phyloP scores from a whole-genome alignment of 2,888 invertebrate species.

The Hypolimnas misippus region DNA sequence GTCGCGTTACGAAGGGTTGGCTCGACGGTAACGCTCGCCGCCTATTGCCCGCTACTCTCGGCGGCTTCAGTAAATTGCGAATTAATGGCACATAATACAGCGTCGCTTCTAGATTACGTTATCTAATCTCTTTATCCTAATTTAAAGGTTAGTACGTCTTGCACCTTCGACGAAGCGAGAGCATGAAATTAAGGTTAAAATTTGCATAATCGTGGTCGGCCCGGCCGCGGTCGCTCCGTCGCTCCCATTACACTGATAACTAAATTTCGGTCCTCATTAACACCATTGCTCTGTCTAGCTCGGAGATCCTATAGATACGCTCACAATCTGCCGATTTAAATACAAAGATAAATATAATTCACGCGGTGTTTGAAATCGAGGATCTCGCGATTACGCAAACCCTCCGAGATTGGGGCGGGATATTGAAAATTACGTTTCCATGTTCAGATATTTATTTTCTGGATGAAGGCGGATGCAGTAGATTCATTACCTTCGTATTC shows the following conservation, averaged over 20 bases:
- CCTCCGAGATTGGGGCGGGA: slow-evolving; percentile 41
- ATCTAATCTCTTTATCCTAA: slow-evolving; percentile 58
- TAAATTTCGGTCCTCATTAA: slow-evolving; percentile 53
- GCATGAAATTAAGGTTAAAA: slow-evolving; percentile 52
- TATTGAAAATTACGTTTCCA: slow-evolving; percentile 44
- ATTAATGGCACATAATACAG: slow-evolving; percentile 50
- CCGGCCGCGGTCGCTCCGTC: slow-evolving; percentile 35
- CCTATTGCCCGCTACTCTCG: slow-evolving; percentile 21
- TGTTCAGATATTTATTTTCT: slow-evolving; percentile 38
- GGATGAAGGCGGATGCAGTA: slow-evolving; percentile 21
- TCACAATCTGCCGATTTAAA: slow-evolving; percentile 45
- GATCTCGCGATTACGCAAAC: slow-evolving; percentile 30
- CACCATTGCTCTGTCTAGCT: slow-evolving; percentile 30
- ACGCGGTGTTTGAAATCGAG: slow-evolving; percentile 39
- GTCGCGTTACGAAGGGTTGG: slow-evolving; percentile 20
- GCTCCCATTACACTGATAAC: slow-evolving; percentile 47
- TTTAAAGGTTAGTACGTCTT: slow-evolving; percentile 52
- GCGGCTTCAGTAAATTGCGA: slow-evolving; percentile 49
- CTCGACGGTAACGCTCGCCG: slow-evolving; percentile 15
- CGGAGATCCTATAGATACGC: slow-evolving; percentile 42
- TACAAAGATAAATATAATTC: slow-evolving; percentile 46
- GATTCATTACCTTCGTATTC: not conserved
- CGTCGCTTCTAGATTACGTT: slow-evolving; percentile 50
- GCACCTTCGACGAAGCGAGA: slow-evolving; percentile 37
- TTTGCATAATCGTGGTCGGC: slow-evolving; percentile 54